These are phyloP conservation scores for Ophioninae sp. DNA, from an alignment of 2,888 invertebrate species.

Conservation along the genomic window DNA sequence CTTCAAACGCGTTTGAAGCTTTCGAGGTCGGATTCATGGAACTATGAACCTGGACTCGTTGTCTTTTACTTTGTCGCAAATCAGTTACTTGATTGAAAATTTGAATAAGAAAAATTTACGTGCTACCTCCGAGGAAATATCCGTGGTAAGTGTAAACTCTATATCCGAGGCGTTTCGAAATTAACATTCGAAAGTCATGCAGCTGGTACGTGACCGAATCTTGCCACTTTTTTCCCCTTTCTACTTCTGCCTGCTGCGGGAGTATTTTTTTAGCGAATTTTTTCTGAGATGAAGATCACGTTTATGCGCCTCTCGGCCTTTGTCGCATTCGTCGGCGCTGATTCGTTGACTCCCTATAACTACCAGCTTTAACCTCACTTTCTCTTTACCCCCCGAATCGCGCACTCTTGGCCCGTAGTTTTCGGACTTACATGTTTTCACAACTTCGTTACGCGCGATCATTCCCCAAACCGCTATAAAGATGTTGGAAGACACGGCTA, in stretches of 20 bases:
- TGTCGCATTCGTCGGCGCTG: neutral
- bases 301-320: neutral
- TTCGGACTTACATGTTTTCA: neutral
- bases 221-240: constrained; percentile 58
- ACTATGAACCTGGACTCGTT: constrained; percentile 99
- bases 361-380: constrained; percentile 34
- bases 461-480: neutral
- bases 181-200: constrained; percentile 37
- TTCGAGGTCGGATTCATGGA: constrained; percentile 95
- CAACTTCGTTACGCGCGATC: neutral
- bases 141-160: constrained; percentile 87
- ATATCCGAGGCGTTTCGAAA: constrained; percentile 19
- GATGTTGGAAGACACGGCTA: neutral
- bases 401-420: neutral
- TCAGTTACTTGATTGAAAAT: constrained; percentile 97
- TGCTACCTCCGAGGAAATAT: constrained; percentile 93
- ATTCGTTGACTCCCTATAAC: constrained; percentile 11
- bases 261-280: neutral
- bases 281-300: neutral
- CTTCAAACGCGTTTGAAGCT: constrained; percentile 97
- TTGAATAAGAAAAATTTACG: constrained; percentile 98
- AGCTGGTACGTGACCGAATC: constrained; percentile 25
- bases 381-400: neutral
- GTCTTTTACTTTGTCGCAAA: constrained; percentile 99
- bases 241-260: constrained; percentile 35